phyloP scores from a whole-genome alignment of 2,797 vertebrate genomes.

The Apogon hyalosoma region DNA sequence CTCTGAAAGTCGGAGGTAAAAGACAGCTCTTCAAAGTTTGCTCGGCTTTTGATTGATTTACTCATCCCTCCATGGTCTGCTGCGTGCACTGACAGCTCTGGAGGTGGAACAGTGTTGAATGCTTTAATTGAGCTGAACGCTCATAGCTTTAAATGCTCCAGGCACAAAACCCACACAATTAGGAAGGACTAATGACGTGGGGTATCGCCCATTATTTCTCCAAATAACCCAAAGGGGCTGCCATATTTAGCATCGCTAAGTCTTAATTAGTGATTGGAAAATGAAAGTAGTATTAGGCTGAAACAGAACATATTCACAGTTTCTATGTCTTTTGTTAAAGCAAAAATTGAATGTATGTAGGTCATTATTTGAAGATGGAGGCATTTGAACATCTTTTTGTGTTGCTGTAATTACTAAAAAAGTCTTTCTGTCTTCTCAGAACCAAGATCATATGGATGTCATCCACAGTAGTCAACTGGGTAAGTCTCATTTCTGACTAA shows the following conservation, averaged over 20 bases:
- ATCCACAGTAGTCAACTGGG: conserved; percentile 77
- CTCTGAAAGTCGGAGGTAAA: conserved; percentile 58
- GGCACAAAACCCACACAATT: conserved; percentile 78
- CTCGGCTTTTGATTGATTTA: conserved; percentile 74
- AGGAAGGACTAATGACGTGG: conserved; percentile 70
- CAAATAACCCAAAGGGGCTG: conserved; percentile 70
- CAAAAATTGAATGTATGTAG: conserved; percentile 32
- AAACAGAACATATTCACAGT: conserved; percentile 30
- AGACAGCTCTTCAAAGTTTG: conserved; percentile 70
- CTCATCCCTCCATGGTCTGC: conserved; percentile 65
- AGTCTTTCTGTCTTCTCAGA: conserved; percentile 75
- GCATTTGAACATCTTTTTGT: conserved; percentile 22
- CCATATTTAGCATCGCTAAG: conserved; percentile 64
- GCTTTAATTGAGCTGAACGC: conserved; percentile 73
- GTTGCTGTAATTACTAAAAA: conserved; percentile 50
- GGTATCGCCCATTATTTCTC: conserved; percentile 72
- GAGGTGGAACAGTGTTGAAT: conserved; percentile 62
- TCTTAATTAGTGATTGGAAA: conserved; percentile 71
- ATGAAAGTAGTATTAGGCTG: conserved; percentile 46
- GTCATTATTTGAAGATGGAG: conserved; percentile 46
- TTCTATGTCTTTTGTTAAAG: conserved; percentile 21
- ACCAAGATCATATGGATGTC: conserved; percentile 66
- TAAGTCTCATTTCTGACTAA: conserved; percentile 66
- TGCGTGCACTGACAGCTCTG: conserved; percentile 59
- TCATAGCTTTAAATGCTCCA: conserved; percentile 59